Conservation (phyloP, 1,140 invertebrate genomes). For the Cheumatopsyche charites region DNA sequence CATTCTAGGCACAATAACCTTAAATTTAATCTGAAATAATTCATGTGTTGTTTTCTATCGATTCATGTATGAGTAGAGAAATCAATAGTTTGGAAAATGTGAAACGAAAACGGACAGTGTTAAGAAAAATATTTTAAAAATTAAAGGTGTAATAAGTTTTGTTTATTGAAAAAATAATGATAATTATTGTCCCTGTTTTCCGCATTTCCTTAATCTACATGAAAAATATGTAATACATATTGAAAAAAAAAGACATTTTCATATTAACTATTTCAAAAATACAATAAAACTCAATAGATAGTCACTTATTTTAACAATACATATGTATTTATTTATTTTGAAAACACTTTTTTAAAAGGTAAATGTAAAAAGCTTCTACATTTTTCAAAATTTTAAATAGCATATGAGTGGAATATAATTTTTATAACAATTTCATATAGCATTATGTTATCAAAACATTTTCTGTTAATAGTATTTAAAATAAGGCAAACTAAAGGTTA, state of each 20-base stretch:
- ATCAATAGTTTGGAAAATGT: background rate
- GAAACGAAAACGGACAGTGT: background rate
- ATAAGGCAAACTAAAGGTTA: too few relatives aligned
- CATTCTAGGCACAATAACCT: constrained; percentile 17
- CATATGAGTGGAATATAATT: too few relatives aligned
- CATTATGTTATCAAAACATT: too few relatives aligned
- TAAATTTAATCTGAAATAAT: constrained; percentile 2
- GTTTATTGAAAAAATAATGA: background rate
- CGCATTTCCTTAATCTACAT: constrained; percentile 17
- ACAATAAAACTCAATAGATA: background rate
- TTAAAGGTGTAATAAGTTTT: background rate
- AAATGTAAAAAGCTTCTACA: too few relatives aligned
- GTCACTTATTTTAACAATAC: too few relatives aligned
- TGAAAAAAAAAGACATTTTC: too few relatives aligned
- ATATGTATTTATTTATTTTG: too few relatives aligned
- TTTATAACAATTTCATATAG: too few relatives aligned
- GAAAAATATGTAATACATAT: background rate
- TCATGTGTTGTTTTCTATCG: background rate
- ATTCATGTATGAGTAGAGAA: background rate
- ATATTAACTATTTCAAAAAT: too few relatives aligned
- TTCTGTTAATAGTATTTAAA: too few relatives aligned
- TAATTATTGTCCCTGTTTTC: constrained; percentile 26
- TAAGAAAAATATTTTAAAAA: background rate
- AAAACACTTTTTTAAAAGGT: too few relatives aligned
- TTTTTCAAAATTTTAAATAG: too few relatives aligned